phyloP scores from a whole-genome alignment of 2,797 vertebrate species.

The Sebastes cheni region DNA sequence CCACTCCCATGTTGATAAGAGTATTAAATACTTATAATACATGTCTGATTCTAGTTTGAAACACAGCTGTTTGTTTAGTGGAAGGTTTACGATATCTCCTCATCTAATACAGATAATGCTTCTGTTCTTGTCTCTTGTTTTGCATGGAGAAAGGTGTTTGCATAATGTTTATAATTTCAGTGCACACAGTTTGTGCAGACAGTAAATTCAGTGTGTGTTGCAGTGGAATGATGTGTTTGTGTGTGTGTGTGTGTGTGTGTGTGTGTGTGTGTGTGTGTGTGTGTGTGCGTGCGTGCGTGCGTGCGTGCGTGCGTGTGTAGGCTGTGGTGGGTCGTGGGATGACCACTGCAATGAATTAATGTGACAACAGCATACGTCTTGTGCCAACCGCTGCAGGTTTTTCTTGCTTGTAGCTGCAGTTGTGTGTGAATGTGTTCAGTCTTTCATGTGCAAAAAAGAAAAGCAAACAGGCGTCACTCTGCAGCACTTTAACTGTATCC shows the following conservation, averaged over 20 bases:
- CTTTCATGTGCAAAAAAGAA: background rate
- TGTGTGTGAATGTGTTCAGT: background rate
- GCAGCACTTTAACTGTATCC: background rate
- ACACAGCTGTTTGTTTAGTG: background rate
- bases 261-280: background rate
- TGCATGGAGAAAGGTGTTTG: background rate
- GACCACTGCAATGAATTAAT: background rate
- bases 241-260: background rate
- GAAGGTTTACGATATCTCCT: background rate
- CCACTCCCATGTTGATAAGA: too few species aligned
- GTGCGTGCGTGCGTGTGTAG: background rate
- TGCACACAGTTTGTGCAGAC: background rate
- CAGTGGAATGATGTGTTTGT: background rate
- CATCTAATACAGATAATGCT: background rate
- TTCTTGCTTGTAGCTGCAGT: background rate
- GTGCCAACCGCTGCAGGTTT: slow-evolving; percentile 11
- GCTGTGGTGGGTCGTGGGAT: background rate
- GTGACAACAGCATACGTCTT: background rate
- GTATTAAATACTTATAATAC: too few species aligned
- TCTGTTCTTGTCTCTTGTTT: background rate
- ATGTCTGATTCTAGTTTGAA: background rate
- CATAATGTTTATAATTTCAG: background rate
- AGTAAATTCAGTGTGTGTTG: background rate
- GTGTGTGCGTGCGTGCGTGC: background rate
- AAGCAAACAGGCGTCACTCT: background rate